Conservation (phyloP, 2,888 invertebrate species). For the Campoplex nolae region DNA sequence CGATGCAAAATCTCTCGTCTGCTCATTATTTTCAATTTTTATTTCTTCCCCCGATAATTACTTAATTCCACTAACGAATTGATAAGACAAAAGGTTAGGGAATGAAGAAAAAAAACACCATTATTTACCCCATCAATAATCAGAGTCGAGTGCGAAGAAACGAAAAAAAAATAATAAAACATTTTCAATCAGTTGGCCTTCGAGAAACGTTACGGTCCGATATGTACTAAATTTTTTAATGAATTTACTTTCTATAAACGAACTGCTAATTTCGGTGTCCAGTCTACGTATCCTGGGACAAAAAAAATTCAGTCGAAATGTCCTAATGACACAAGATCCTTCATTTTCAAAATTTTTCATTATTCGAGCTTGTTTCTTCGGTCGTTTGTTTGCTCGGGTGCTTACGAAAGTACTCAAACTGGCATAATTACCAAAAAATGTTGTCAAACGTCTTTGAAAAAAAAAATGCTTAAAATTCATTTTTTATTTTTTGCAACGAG, state of each 20-base stretch:
- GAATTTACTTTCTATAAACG: too few relatives aligned
- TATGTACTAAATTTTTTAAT: too few relatives aligned
- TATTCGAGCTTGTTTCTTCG: too few relatives aligned
- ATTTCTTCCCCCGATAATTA: constrained; percentile 18
- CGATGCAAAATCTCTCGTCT: constrained; percentile 12
- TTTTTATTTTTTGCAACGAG: not conserved
- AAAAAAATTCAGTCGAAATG: too few relatives aligned
- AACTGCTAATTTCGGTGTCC: too few relatives aligned
- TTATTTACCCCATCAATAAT: constrained; percentile 34
- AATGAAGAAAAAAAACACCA: not conserved
- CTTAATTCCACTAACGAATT: constrained; percentile 28
- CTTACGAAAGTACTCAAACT: too few relatives aligned
- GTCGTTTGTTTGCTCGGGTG: too few relatives aligned
- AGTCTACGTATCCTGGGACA: too few relatives aligned
- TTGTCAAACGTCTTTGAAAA: not conserved
- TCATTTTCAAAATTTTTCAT: too few relatives aligned
- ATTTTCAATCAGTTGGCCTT: constrained; percentile 46
- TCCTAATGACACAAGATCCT: too few relatives aligned
- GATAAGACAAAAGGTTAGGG: not conserved
- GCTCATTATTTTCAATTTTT: constrained; percentile 30
- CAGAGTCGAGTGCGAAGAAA: not conserved
- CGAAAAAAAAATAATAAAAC: constrained; percentile 3
- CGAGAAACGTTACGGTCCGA: constrained; percentile 37
- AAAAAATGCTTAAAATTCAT: too few relatives aligned
- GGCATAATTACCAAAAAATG: too few relatives aligned